phyloP scores from a whole-genome alignment of 2,113 vertebrate species.

The Neodontobutis hainanensis region DNA sequence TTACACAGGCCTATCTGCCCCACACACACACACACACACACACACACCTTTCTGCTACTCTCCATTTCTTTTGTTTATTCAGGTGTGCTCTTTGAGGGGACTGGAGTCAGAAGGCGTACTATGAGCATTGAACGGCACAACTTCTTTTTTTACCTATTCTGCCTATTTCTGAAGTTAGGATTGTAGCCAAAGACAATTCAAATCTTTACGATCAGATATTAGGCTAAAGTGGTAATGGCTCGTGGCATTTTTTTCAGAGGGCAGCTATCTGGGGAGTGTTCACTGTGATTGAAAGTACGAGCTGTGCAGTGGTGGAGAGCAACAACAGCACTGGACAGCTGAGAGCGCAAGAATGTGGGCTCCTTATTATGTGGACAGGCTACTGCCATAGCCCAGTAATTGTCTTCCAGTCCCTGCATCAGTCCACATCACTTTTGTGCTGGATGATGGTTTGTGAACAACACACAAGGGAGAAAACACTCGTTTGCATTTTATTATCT shows the following conservation, averaged over 20 bases:
- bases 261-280: conserved; percentile 27
- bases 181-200: conserved; percentile 3
- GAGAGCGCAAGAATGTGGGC: conserved; percentile 68
- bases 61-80: conserved; percentile 73
- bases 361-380: conserved; percentile 62
- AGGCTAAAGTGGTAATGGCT: background rate
- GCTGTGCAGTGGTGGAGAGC: conserved; percentile 38
- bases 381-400: conserved; percentile 61
- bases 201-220: conserved; percentile 3
- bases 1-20: conserved; percentile 26
- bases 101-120: conserved; percentile 18
- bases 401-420: conserved; percentile 55
- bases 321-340: conserved; percentile 61
- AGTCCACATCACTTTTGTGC: conserved; percentile 39
- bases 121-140: conserved; percentile 25
- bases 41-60: conserved; percentile 49
- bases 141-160: conserved; percentile 4
- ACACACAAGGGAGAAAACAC: conserved; percentile 31
- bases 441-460: conserved; percentile 42
- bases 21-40: too few relatives aligned
- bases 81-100: conserved; percentile 64
- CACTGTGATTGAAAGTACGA: conserved; percentile 33
- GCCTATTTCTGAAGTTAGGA: conserved; percentile 9
- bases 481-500: conserved; percentile 51
- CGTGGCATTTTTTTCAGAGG: conserved; percentile 20